Evolutionary conservation across 2,888 invertebrate species (phyloP).

Genomic region (Pyralis farinalis): DNA sequence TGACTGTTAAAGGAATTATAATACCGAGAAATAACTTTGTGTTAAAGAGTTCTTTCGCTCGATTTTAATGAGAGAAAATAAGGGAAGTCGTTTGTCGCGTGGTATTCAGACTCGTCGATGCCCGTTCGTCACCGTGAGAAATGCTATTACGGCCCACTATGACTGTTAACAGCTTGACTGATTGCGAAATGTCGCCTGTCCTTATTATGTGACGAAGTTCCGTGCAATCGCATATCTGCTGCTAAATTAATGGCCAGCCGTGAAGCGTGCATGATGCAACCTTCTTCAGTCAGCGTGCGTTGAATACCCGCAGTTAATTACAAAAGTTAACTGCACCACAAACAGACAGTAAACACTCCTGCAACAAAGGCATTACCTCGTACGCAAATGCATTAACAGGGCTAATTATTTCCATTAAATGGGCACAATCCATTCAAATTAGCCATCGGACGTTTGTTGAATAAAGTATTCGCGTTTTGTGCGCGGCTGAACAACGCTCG

Average conservation of each 20-base stretch:
- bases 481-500: constrained; percentile 74
- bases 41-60: constrained; percentile 35
- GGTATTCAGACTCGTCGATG: constrained; percentile 43
- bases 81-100: constrained; percentile 41
- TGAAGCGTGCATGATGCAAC: constrained; percentile 33
- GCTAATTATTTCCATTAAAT: constrained; percentile 76
- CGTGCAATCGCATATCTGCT: constrained; percentile 35
- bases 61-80: constrained; percentile 50
- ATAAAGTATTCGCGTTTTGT: constrained; percentile 77
- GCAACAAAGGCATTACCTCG: constrained; percentile 44
- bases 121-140: constrained; percentile 38
- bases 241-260: constrained; percentile 27
- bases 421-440: constrained; percentile 77
- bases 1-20: constrained; percentile 44
- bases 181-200: constrained; percentile 39
- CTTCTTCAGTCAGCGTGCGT: constrained; percentile 19
- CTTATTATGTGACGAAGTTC: constrained; percentile 29
- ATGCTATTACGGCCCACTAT: constrained; percentile 37
- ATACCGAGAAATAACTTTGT: constrained; percentile 39
- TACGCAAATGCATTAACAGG: constrained; percentile 46
- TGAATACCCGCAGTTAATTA: constrained; percentile 38
- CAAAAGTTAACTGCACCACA: constrained; percentile 42
- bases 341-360: constrained; percentile 26
- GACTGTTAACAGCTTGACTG: constrained; percentile 42
- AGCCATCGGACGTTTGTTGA: constrained; percentile 72